phyloP scores from a whole-genome alignment of 2,113 vertebrate species.

The Dolichotis patagonum region DNA sequence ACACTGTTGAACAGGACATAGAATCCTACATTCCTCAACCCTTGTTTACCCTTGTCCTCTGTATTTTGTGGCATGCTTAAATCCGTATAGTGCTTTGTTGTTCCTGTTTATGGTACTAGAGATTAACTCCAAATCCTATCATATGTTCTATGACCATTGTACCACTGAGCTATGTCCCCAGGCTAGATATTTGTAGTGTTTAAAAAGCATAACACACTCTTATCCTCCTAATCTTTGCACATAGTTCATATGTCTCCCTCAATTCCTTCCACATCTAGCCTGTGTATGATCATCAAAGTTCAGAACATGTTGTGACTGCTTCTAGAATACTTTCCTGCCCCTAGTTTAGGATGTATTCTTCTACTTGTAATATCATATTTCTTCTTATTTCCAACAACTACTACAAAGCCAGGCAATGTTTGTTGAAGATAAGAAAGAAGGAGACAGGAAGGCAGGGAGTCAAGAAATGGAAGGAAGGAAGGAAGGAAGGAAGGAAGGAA shows the following conservation, averaged over 20 bases:
- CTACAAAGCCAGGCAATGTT: not conserved
- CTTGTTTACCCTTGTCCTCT: not conserved
- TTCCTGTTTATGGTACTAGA: not conserved
- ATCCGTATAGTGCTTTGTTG: not conserved
- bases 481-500: no score
- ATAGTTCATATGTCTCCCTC: not conserved
- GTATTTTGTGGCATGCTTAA: not conserved
- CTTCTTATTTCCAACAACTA: not conserved
- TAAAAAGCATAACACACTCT: not conserved
- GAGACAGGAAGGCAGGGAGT: accelerated
- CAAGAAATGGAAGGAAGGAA: not conserved
- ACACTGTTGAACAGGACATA: not conserved
- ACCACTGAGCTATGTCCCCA: not conserved
- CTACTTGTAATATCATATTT: not conserved
- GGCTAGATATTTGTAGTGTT: not conserved
- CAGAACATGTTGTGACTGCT: not conserved
- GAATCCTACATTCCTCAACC: not conserved
- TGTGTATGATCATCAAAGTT: not conserved
- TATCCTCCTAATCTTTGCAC: not conserved
- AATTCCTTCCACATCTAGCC: not conserved
- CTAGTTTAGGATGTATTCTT: not conserved
- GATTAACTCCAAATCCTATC: not conserved
- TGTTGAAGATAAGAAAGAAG: not conserved
- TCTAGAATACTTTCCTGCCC: not conserved
- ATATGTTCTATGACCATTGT: not conserved